Evolutionary conservation across 2,888 invertebrate species (phyloP).

Genomic region (Resseliella maxima): DNA sequence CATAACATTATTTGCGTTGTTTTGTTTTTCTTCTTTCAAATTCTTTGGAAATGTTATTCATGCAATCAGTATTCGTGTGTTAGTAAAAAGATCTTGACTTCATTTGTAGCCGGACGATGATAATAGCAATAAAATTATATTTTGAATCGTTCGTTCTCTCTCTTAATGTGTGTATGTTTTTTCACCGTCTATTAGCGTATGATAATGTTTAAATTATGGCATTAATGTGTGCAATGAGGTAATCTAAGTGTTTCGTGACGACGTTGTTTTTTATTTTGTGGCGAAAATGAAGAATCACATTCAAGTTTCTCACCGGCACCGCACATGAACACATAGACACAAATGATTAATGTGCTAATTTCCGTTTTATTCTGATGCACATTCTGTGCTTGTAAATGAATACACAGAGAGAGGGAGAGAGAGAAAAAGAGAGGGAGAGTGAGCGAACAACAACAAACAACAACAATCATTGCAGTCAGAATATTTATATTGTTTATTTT

Average conservation of each 20-base stretch:
- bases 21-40: too few species aligned
- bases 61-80: too few species aligned
- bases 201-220: too few species aligned
- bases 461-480: too few species aligned
- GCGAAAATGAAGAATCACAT: not conserved
- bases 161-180: not conserved
- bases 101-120: not conserved
- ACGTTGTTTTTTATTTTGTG: too few species aligned
- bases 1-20: too few species aligned
- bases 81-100: constrained; percentile 18
- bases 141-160: not conserved
- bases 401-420: not conserved
- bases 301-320: not conserved
- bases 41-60: too few species aligned
- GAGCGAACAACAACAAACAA: too few species aligned
- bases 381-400: too few species aligned
- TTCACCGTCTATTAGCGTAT: not conserved
- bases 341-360: not conserved
- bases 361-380: not conserved
- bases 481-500: too few species aligned
- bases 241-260: too few species aligned
- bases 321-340: not conserved
- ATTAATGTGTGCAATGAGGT: too few species aligned
- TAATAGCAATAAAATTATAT: constrained; percentile 12
- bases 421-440: not conserved